These are phyloP conservation scores for Melanerpes aurifrons DNA, from an alignment of 2,113 vertebrate genomes.

Conservation along the genomic window DNA sequence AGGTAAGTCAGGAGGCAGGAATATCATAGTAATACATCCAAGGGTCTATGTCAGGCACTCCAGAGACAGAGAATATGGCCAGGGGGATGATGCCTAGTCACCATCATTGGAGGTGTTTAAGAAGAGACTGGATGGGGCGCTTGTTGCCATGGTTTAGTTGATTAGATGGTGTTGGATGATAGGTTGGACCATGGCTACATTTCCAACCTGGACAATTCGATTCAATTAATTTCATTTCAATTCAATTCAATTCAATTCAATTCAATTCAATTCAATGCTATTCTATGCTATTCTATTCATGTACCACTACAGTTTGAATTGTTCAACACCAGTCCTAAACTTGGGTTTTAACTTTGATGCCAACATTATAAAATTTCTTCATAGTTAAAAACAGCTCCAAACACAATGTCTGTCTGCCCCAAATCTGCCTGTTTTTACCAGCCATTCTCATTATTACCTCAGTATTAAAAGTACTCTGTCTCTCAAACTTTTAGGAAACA, in stretches of 20 bases:
- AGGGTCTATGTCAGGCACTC: rapidly evolving
- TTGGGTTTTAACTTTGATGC: not conserved
- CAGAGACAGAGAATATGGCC: not conserved
- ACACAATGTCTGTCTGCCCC: not conserved
- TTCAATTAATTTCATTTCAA: too few species aligned
- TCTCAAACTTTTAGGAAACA: not conserved
- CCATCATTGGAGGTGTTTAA: too few species aligned
- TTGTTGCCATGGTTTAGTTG: too few species aligned
- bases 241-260: too few species aligned
- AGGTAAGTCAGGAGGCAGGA: not conserved
- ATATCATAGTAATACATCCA: not conserved
- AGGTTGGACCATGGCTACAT: too few species aligned
- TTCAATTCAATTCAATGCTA: too few species aligned
- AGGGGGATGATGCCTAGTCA: not conserved
- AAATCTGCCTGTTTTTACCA: not conserved
- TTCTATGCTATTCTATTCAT: too few species aligned
- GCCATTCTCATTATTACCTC: not conserved
- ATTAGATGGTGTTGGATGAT: too few species aligned
- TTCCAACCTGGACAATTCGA: too few species aligned
- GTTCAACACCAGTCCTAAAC: not conserved
- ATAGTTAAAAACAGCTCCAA: not conserved
- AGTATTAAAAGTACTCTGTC: not conserved
- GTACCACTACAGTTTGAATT: not conserved
- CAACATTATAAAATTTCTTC: rapidly evolving
- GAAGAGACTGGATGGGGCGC: too few species aligned